A percentile compares a stretch with the other conserved stretches of the same genome.
These are phyloP conservation scores for Dasyprocta punctata DNA, from an alignment of 2,113 vertebrate genomes.

Conservation along the genomic window DNA sequence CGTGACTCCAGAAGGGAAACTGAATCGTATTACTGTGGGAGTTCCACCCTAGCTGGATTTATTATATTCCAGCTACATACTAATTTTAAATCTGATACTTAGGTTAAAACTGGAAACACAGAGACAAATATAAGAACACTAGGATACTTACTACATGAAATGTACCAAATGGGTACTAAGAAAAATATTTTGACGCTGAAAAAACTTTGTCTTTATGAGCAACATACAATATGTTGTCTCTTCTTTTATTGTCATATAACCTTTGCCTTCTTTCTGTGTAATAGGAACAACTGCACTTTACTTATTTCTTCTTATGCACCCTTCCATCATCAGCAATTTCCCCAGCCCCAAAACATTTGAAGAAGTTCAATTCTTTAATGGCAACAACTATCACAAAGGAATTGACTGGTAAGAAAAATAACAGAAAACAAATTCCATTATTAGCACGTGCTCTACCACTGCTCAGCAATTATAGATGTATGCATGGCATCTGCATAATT, in stretches of 20 bases:
- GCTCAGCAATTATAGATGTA: constrained; percentile 73
- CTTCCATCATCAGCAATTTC: constrained; percentile 96
- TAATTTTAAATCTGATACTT: not conserved
- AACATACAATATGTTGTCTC: not conserved
- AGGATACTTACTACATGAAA: not conserved
- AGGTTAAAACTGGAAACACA: not conserved
- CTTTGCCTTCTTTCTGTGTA: constrained; percentile 57
- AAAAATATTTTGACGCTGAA: not conserved
- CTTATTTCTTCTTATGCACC: constrained; percentile 99
- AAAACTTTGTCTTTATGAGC: not conserved
- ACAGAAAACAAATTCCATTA: constrained; percentile 65
- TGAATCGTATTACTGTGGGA: not conserved
- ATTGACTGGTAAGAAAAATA: constrained; percentile 95
- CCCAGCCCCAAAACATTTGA: constrained; percentile 97
- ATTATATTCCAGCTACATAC: not conserved
- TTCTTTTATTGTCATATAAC: constrained; percentile 49
- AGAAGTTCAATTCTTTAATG: constrained; percentile 99
- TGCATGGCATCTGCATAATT: constrained; percentile 73
- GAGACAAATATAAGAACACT: not conserved
- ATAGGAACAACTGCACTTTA: constrained; percentile 98
- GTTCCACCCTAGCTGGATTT: not conserved
- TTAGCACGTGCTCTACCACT: constrained; percentile 68
- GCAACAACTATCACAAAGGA: constrained; percentile 99
- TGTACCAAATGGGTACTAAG: not conserved
- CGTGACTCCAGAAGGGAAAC: not conserved